Conservation (phyloP, 2,888 invertebrate species). For the Chouioia cunea region DNA sequence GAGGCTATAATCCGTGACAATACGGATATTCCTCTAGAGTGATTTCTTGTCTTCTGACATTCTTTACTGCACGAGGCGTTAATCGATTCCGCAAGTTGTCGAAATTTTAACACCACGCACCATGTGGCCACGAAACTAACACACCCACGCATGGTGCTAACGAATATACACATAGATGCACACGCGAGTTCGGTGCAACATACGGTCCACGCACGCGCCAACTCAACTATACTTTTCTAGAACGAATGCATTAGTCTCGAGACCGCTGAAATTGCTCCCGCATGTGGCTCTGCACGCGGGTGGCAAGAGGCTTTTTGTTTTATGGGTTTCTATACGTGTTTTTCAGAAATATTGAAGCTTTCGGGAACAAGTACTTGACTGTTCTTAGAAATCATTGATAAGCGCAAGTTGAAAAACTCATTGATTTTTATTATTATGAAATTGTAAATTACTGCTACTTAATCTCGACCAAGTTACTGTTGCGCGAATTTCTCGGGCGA, state of each 20-base stretch:
- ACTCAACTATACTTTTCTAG: slow-evolving; percentile 41
- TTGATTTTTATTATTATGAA: too few relatives aligned
- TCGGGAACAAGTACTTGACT: slow-evolving; percentile 20
- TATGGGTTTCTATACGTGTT: not conserved
- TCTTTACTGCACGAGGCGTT: slow-evolving; percentile 15
- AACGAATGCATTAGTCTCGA: slow-evolving; percentile 58
- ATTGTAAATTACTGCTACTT: too few relatives aligned
- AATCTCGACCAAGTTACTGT: too few relatives aligned
- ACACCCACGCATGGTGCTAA: slow-evolving; percentile 34
- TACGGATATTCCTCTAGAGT: slow-evolving; percentile 51
- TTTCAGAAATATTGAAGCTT: not conserved
- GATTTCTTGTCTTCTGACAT: slow-evolving; percentile 15
- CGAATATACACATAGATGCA: not conserved
- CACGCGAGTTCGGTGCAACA: slow-evolving; percentile 54
- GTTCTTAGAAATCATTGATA: not conserved
- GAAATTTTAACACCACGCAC: slow-evolving; percentile 8
- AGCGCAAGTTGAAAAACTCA: too few relatives aligned
- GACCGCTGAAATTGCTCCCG: slow-evolving; percentile 1
- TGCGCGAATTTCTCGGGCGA: slow-evolving; percentile 37
- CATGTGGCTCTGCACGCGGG: not conserved
- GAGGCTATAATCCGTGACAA: slow-evolving; percentile 52
- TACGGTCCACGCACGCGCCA: slow-evolving; percentile 59
- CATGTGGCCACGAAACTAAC: slow-evolving; percentile 34
- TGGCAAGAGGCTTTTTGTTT: not conserved
- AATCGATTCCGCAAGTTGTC: slow-evolving; percentile 20